Base-by-base conservation (phyloP, 2,113 vertebrate species). In the Manacus vitellinus region DNA sequence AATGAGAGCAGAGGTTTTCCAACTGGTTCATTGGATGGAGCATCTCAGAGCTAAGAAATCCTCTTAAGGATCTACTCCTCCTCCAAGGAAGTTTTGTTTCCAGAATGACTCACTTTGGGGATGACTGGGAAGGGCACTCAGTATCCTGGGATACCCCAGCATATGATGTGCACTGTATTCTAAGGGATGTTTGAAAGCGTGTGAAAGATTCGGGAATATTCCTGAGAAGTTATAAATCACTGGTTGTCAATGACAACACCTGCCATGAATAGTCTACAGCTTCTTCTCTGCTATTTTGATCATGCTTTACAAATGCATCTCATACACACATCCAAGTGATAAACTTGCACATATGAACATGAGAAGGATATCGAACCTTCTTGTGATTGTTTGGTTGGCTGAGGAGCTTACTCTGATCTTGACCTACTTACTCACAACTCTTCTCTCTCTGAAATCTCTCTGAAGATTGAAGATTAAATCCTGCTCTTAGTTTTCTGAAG, bases 201-300 rank as follows among this genome's bases (percentile, higher is more conserved):
- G 76, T 63, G 73, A 87, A 75, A 55, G 90, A 78, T 84, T 89
- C 0, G 17, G 77, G 76, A 92, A 81, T 80, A 85, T 78, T 94
- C 77, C 78, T 7, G 56, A 85, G 85, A 91, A 90, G 85, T 75
- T 95, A 89, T 12, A 92, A 94, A 95, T 92, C 74, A 10, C 88
- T 87, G 87, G 87, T 78, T 93, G 94, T 91, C 94, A 96, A 73
- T 94, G 94, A 93, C 96, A 97, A 97, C 96, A 96, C 77, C 92
- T 94, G 94, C 83, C 96, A 95, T 28, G 91, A 91, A 91, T 22
- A 94, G 85, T 87, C 95, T 91, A 1, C 92, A 95, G 88, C 91
- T 88, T 95, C 94, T 95, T 84, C 83, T 91, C 74, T 89, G 86
- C 94, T 93, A 65, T 92, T 94, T 95, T 73, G 92, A 94, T 96